Percentiles rank a stretch among this genome's conserved stretches.
Conservation (phyloP, 2,797 vertebrate species). For the Rousettus madagascariensis region DNA sequence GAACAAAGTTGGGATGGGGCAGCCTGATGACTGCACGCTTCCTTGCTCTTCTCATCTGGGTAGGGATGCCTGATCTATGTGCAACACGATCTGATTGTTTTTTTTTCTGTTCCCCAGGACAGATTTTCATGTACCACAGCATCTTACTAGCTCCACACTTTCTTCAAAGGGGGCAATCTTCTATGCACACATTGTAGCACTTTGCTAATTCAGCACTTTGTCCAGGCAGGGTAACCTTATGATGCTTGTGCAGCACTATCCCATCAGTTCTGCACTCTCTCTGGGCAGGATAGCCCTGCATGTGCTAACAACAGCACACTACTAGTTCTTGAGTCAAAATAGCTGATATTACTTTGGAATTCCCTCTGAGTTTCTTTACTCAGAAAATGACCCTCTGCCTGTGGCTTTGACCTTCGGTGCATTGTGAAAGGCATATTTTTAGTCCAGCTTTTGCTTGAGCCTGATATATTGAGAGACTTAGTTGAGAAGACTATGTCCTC, state of each 20-base stretch:
- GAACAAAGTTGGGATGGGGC: not conserved
- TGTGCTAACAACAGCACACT: not conserved
- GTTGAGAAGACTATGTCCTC: not conserved
- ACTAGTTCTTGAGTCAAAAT: constrained; percentile 14
- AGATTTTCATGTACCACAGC: not conserved
- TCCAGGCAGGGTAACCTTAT: not conserved
- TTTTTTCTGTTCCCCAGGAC: not conserved
- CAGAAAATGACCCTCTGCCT: not conserved
- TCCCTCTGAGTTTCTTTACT: not conserved
- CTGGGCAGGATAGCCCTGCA: not conserved
- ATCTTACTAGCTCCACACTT: not conserved
- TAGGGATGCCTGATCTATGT: not conserved
- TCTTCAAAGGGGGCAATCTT: not conserved
- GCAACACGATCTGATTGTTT: not conserved
- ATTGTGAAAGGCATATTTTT: constrained; percentile 33
- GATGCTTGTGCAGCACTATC: not conserved
- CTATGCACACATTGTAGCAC: not conserved
- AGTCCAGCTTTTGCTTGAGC: constrained; percentile 26
- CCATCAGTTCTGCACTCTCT: not conserved
- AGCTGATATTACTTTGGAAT: constrained; percentile 28
- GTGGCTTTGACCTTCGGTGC: constrained; percentile 24
- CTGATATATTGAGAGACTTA: constrained; percentile 15
- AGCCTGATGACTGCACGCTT: not conserved
- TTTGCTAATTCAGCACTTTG: not conserved
- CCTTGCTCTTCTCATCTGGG: not conserved